phyloP scores from a whole-genome alignment of 2,888 invertebrate genomes.

The Carpatolechia fugitivella region DNA sequence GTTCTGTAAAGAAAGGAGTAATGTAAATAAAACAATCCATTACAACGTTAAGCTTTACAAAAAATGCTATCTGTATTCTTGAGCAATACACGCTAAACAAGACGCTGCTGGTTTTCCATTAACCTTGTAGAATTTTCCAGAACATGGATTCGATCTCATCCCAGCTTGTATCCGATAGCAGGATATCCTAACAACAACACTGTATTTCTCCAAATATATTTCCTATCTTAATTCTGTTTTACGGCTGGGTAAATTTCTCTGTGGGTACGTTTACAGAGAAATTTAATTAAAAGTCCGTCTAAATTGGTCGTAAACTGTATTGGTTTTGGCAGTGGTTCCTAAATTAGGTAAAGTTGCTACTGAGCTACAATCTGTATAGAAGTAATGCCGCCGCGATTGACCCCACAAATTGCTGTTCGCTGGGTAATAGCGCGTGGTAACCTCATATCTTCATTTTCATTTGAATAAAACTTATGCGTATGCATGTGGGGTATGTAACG shows the following conservation, averaged over 20 bases:
- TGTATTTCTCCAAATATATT: not conserved
- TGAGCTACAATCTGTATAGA: too few species aligned
- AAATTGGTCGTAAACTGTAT: not conserved
- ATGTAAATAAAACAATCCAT: conserved; percentile 3
- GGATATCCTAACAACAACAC: not conserved
- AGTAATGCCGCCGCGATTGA: too few species aligned
- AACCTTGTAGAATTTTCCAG: too few species aligned
- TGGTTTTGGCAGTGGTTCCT: not conserved
- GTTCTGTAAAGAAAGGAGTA: conserved; percentile 83
- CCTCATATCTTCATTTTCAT: not conserved
- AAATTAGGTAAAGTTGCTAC: not conserved
- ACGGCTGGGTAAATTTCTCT: too few species aligned
- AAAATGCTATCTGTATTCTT: too few species aligned
- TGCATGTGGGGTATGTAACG: not conserved
- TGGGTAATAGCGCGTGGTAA: not conserved
- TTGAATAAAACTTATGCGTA: not conserved
- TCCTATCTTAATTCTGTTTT: not conserved
- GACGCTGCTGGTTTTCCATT: too few species aligned
- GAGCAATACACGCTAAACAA: too few species aligned
- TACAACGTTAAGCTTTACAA: not conserved
- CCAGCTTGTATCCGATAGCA: too few species aligned
- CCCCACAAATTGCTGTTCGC: not conserved
- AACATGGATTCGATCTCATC: too few species aligned
- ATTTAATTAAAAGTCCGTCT: not conserved
- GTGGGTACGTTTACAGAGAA: not conserved